These are phyloP conservation scores for Uria aalge DNA, from an alignment of 2,113 vertebrate species.

Conservation along the genomic window DNA sequence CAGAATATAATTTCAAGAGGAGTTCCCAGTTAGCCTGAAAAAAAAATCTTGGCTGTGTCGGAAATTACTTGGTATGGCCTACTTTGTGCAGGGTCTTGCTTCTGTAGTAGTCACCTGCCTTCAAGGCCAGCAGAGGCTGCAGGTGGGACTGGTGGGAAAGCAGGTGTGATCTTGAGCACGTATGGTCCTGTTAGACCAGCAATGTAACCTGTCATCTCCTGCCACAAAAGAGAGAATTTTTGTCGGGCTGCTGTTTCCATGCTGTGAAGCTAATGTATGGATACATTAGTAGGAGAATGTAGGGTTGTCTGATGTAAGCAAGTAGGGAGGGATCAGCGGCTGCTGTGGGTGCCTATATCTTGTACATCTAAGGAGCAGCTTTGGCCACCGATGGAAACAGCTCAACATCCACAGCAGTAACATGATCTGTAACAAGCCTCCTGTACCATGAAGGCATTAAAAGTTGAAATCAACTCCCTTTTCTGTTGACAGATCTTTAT, in stretches of 20 bases:
- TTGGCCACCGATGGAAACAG: background rate
- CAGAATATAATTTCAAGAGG: background rate
- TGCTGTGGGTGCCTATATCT: background rate
- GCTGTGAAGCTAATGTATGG: background rate
- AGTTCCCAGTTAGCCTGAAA: background rate
- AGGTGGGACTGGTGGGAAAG: background rate
- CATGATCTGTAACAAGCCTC: background rate
- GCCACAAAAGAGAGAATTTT: background rate
- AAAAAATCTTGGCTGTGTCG: background rate
- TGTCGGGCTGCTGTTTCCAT: background rate
- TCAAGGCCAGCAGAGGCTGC: background rate
- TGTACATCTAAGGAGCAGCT: background rate
- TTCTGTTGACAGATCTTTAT: slow-evolving; percentile 48
- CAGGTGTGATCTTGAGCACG: background rate
- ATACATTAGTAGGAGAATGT: background rate
- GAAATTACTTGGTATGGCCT: background rate
- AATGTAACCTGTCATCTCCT: background rate
- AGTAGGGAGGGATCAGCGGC: background rate
- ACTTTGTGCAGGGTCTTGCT: background rate
- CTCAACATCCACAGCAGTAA: background rate
- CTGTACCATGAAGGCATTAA: background rate
- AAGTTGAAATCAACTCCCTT: background rate
- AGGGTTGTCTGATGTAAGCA: background rate
- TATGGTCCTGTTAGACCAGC: background rate
- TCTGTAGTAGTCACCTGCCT: background rate